Conservation (phyloP, 1,140 invertebrate species). For the Caligus rogercresseyi region DNA sequence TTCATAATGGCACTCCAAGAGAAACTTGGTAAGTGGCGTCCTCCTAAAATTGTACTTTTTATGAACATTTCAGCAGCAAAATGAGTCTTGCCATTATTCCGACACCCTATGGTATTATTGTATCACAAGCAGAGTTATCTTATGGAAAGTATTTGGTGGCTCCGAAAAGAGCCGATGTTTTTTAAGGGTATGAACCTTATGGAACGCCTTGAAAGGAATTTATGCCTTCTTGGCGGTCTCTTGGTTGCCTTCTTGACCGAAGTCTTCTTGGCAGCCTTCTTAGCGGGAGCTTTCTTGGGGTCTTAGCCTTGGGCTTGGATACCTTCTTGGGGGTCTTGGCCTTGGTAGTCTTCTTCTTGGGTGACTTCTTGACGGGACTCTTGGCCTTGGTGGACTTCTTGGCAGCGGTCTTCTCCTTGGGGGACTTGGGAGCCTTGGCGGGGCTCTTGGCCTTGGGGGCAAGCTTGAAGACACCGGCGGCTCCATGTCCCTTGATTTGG, state of each 20-base stretch:
- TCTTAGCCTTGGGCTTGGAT: constrained; percentile 22
- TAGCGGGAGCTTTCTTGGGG: constrained; percentile 19
- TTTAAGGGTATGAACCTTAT: constrained; percentile 45
- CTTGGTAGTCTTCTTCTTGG: constrained; percentile 22
- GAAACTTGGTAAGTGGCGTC: no score
- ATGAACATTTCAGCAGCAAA: no score
- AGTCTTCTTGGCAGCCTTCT: constrained; percentile 21
- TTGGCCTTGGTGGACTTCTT: constrained; percentile 21
- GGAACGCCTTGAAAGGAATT: constrained; percentile 46
- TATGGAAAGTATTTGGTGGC: constrained; percentile 52
- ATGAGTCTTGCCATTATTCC: no score
- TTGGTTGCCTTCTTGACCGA: constrained; percentile 19
- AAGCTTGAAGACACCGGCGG: constrained; percentile 41
- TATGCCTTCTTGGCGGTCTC: constrained; percentile 44
- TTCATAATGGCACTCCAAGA: no score
- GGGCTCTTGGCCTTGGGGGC: constrained; percentile 23
- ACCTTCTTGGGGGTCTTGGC: constrained; percentile 23
- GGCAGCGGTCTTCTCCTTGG: constrained; percentile 23
- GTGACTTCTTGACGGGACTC: constrained; percentile 8
- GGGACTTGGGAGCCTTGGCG: constrained; percentile 25
- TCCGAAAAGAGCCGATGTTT: constrained; percentile 68
- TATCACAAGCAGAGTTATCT: constrained; percentile 35
- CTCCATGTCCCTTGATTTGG: constrained; percentile 43
- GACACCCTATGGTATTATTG: no score
- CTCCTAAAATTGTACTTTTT: no score